Evolutionary conservation across 64 coral and sea anemone genomes (phyloP).

Genomic region (Anthopleura sola): DNA sequence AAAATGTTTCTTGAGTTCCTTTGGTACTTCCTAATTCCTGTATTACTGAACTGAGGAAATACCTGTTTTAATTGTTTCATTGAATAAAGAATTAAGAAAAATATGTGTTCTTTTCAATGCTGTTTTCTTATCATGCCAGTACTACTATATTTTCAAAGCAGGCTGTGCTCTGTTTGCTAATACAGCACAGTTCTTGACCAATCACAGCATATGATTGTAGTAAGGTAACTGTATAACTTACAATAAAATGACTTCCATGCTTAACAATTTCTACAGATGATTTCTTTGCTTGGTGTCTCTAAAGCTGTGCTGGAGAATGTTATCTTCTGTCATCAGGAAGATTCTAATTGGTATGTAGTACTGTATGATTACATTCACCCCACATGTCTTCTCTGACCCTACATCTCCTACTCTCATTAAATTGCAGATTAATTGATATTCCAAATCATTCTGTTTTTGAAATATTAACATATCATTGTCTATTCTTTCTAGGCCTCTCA

Average conservation of each 20-base stretch:
- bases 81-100: neutral
- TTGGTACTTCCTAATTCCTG: no score
- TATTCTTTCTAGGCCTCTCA: conserved; percentile 70
- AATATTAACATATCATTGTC: neutral
- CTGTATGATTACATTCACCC: neutral
- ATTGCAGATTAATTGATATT: neutral
- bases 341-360: conserved; percentile 84
- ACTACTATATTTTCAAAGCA: no score
- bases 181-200: no score
- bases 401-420: neutral
- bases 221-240: no score
- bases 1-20: no score
- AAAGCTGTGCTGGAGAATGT: conserved; percentile 94
- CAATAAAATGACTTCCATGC: neutral
- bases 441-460: no score
- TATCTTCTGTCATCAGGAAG: conserved; percentile 97
- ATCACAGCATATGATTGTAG: no score
- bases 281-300: conserved; percentile 92
- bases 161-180: no score
- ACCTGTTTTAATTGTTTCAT: neutral
- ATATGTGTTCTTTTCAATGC: no score
- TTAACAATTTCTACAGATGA: conserved; percentile 65
- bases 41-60: no score
- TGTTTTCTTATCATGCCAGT: no score
- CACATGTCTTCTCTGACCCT: neutral